Evolutionary conservation across 2,888 invertebrate genomes (phyloP), one percentile per base, ranked within the genome.

Genomic region (Lamellibrachia satsuma): DNA sequence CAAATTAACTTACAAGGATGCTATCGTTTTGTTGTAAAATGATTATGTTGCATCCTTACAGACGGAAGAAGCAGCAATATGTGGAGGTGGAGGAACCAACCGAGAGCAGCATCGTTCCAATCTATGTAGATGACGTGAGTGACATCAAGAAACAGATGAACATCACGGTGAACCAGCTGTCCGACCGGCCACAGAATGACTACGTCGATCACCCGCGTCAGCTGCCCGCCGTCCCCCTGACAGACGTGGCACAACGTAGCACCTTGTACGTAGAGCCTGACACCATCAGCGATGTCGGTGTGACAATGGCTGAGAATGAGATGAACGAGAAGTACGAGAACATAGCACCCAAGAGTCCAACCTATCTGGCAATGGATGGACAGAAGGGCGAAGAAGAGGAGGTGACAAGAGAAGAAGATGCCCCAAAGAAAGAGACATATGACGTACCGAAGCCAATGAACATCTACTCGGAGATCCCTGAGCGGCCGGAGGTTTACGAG

Each of bases 391-490:
- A 11, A 15, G 75, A 75, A 22, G 75, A 75, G 22, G 75, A 2
- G 11, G 75, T 6, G 22, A 75, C 39, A 39, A 39, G 39, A 39
- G 39, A 75, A 75, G 75, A 75, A 3, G 75, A 75, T 2, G 75
- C 75, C 75, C 75, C 75, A 2, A 75, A 75, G 75, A 75, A 75
- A 75, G 75, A 22, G 75, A 75, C 75, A 3, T 75, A 75, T 22
- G 75, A 75, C 6, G 75, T 75, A 22, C 75, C 75, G 75, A 75
- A 75, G 75, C 75, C 75, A 6, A 75, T 75, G 75, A 75, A 75
- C 75, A 75, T 75, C 75, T 75, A 75, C 75, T 75, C 75, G 75
- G 75, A 75, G 75, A 75, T 75, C 75, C 75, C 75, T 3, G 75
- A 75, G n/a, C 75, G 75, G 75, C 75, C 75, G 22, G 75, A 75